Percentiles rank a stretch among this genome's conserved stretches.
These are phyloP conservation scores for Neodontobutis hainanensis DNA, from an alignment of 2,113 vertebrate genomes.

Conservation along the genomic window DNA sequence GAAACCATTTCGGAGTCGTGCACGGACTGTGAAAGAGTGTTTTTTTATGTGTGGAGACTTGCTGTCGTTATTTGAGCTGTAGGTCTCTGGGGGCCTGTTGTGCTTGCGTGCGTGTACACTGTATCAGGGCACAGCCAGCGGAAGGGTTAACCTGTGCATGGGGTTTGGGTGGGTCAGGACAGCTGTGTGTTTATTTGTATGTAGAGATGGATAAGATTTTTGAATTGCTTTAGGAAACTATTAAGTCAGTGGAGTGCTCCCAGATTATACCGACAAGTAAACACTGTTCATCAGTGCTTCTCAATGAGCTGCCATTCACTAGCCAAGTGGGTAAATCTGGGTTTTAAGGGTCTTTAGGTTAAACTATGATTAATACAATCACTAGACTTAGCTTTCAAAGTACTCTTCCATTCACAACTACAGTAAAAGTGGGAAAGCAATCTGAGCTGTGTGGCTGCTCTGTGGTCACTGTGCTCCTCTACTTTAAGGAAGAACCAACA, in stretches of 20 bases:
- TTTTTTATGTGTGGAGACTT: slow-evolving; percentile 58
- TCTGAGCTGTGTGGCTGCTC: not conserved
- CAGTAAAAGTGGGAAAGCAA: not conserved
- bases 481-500: not conserved
- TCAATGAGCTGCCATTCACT: slow-evolving; percentile 42
- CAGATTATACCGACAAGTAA: slow-evolving; percentile 34
- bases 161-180: slow-evolving; percentile 45
- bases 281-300: slow-evolving; percentile 34
- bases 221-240: slow-evolving; percentile 59
- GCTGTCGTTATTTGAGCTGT: slow-evolving; percentile 64
- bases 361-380: too few relatives aligned
- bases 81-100: slow-evolving; percentile 43
- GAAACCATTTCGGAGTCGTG: slow-evolving; percentile 75
- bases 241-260: slow-evolving; percentile 52
- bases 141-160: slow-evolving; percentile 42
- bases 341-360: too few relatives aligned
- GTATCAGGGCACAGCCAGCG: slow-evolving; percentile 1
- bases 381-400: not conserved
- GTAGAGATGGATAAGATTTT: slow-evolving; percentile 63
- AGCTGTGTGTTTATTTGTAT: slow-evolving; percentile 59
- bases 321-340: not conserved
- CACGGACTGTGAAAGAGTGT: slow-evolving; percentile 65
- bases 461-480: not conserved
- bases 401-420: not conserved
- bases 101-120: slow-evolving; percentile 19